A percentile compares a stretch with the other conserved stretches of the same genome.
phyloP scores from a whole-genome alignment of 2,797 vertebrate genomes.

The Ctenopoma multispine region DNA sequence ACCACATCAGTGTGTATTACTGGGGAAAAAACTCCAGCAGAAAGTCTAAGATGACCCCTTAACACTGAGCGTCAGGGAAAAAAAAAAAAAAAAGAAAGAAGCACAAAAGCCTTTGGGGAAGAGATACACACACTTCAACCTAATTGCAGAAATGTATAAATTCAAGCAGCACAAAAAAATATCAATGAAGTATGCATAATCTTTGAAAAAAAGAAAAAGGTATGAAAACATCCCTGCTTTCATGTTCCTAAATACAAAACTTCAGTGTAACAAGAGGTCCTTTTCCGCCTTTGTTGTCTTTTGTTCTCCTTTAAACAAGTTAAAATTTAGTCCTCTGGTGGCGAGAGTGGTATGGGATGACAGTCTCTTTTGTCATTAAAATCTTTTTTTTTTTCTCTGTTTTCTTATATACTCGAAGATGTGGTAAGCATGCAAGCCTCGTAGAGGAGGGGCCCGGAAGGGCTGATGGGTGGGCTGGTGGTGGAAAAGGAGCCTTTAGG shows the following conservation, averaged over 20 bases:
- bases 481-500: conserved; percentile 86
- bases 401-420: conserved; percentile 94
- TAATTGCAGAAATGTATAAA: conserved; percentile 91
- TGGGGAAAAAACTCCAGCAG: conserved; percentile 59
- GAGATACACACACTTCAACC: conserved; percentile 86
- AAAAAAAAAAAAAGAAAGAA: conserved; percentile 31
- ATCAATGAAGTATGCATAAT: conserved; percentile 96
- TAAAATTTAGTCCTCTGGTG: conserved; percentile 97
- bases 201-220: conserved; percentile 86
- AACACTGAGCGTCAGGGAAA: conserved; percentile 65
- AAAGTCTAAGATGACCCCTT: conserved; percentile 70
- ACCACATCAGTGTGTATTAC: conserved; percentile 74
- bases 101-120: conserved; percentile 59
- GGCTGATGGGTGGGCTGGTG: conserved; percentile 87
- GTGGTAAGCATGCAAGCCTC: conserved; percentile 99
- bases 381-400: conserved; percentile 79
- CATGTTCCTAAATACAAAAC: conserved; percentile 99
- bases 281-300: conserved; percentile 89
- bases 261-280: conserved; percentile 99
- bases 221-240: conserved; percentile 99
- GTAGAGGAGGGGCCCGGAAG: conserved; percentile 90
- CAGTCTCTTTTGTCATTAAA: conserved; percentile 85
- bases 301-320: conserved; percentile 91
- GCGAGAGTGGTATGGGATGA: conserved; percentile 92
- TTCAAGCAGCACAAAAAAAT: conserved; percentile 94